Percentiles rank a stretch among this genome's conserved stretches.
phyloP scores from a whole-genome alignment of 2,888 invertebrate genomes.

The Chironomus riparius region DNA sequence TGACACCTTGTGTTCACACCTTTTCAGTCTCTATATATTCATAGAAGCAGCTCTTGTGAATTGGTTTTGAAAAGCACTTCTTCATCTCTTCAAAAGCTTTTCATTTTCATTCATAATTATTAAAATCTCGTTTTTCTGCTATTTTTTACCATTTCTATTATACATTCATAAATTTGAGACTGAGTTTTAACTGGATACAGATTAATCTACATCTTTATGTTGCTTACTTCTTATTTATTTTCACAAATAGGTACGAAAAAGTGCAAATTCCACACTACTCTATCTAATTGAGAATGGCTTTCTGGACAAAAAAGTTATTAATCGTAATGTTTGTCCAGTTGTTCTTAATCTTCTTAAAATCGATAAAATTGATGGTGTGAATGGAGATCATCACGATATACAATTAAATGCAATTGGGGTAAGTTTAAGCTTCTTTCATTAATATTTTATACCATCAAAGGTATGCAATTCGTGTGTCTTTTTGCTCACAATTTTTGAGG shows the following conservation, averaged over 20 bases:
- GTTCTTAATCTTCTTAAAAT: conserved; percentile 6
- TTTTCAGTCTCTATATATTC: neutral
- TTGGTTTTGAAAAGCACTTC: neutral
- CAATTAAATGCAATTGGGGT: conserved; percentile 24
- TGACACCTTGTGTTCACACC: neutral
- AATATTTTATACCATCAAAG: neutral
- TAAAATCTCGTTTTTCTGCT: neutral
- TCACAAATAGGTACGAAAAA: conserved; percentile 20
- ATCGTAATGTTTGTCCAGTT: conserved; percentile 21
- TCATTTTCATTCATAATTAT: neutral
- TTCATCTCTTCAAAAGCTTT: neutral
- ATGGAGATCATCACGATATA: conserved; percentile 21
- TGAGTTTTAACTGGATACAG: neutral
- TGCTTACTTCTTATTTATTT: neutral
- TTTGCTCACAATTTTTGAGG: too few relatives aligned
- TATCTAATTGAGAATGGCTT: conserved; percentile 26
- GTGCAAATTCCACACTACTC: conserved; percentile 26
- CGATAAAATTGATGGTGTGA: neutral
- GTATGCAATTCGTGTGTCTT: neutral
- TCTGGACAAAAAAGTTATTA: conserved; percentile 21
- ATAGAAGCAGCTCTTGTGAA: neutral
- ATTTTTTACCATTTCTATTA: neutral
- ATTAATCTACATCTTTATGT: neutral
- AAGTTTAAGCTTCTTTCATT: conserved; percentile 1
- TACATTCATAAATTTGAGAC: neutral